Evolutionary conservation across 2,888 invertebrate genomes (phyloP), one percentile per base, ranked within the genome.

Genomic region (Cephus rjabovi): DNA sequence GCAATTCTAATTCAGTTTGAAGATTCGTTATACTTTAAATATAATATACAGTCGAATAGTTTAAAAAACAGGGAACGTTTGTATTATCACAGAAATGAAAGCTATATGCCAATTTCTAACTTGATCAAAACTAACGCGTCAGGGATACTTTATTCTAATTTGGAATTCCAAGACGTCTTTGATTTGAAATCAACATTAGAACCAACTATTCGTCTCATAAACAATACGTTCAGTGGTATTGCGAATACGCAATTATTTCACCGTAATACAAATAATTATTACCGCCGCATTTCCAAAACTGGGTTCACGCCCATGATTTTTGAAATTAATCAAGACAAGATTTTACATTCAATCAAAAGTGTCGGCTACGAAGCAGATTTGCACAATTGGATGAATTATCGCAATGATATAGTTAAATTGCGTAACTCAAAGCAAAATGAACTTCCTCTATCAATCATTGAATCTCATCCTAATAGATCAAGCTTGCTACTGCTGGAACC

Each of bases 401-500:
- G 84, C 23, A 81, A 83, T 23, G 81, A 84, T 76, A 77, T 81
- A 74, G 77, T 75, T 2, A 79, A 79, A 76, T 33, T 79, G 30
- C 76, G 79, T 15, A 71, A 31, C 80, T 74, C 80, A 11, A 87
- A 83, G 69, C 81, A 82, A 75, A 81, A 83, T 33, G 81, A 84
- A 81, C 71, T 75, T 69, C 76, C 81, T 56, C 35, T 77, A 34
- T 73, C 81, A 34, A 76, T 79, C n/a, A 83, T 79, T 0, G 84
- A 86, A 35, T 79, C 81, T n/a, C 86, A 87, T 2, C 81, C 85
- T 2, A 88, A 90, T 74, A 84, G 89, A 73, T 86, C 91, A 34
- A 92, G 92, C 83, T 86, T 92, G 23, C 85, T 93, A 77, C 89
- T 93, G 79, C 89, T 93, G 79, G 93, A 93, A 87, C 93, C 93